These are phyloP conservation scores for Macrochelys suwanniensis DNA, from an alignment of 2,797 vertebrate species.

Conservation along the genomic window DNA sequence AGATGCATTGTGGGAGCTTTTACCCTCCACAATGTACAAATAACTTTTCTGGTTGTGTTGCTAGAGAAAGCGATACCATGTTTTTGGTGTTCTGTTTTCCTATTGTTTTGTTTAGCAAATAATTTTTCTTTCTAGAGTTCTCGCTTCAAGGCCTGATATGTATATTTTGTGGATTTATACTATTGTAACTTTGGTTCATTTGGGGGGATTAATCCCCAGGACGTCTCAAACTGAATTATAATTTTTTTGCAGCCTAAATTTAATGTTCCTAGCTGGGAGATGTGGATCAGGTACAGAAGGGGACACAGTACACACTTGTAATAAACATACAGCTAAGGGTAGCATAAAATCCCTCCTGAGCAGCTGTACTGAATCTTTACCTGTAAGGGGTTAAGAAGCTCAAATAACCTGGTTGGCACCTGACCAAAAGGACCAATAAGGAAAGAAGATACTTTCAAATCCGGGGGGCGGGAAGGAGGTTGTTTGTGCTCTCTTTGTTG, in stretches of 20 bases:
- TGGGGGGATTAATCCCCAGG: not conserved
- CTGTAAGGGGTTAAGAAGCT: too few species aligned
- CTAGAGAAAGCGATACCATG: too few species aligned
- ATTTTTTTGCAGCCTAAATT: not conserved
- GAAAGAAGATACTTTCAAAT: too few species aligned
- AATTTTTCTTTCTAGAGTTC: not conserved
- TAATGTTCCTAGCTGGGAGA: not conserved
- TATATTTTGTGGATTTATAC: not conserved
- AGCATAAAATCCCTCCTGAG: too few species aligned
- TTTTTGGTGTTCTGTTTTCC: too few species aligned
- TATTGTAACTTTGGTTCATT: not conserved
- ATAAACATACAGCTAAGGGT: too few species aligned
- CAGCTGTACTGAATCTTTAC: too few species aligned
- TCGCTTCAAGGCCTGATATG: fast-evolving
- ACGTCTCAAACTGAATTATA: not conserved
- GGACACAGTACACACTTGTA: not conserved
- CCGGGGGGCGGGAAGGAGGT: too few species aligned
- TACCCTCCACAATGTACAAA: not conserved
- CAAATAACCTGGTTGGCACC: too few species aligned
- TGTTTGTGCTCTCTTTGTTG: too few species aligned
- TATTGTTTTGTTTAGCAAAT: not conserved
- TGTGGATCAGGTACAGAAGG: not conserved
- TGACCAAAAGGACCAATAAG: too few species aligned
- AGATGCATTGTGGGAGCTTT: not conserved
- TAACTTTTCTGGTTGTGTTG: too few species aligned